Evolutionary conservation across 2,888 invertebrate genomes (phyloP), one percentile per base, ranked within the genome.

Genomic region (Diaperis boleti): DNA sequence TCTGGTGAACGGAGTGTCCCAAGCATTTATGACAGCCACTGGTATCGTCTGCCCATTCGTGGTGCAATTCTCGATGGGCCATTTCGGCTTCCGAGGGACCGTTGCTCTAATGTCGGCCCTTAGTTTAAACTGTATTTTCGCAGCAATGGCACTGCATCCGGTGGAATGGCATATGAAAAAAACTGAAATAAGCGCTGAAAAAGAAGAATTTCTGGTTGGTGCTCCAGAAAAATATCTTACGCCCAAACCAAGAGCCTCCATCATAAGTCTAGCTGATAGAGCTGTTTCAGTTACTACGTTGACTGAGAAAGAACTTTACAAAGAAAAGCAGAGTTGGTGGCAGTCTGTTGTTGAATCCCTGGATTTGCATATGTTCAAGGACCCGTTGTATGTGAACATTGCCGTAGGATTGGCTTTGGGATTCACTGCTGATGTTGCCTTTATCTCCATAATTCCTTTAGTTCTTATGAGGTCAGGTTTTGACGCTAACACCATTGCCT

Each of bases 1-100:
- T 0, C 84, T 89, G 52, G 88, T 91, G 83, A 92, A 91, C 89
- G 88, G 90, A 59, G 84, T 88, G 7, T 86, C 89, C n/a, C 92
- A 92, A 77, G 86, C 89, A 0, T 79, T 90, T 66, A 88, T 91
- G 70, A 90, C 89, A 5, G 76, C 89, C 35, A 88, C 88, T 0
- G 86, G 87, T 4, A 92, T 92, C 73, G 83, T 87, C 0, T 90
- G 88, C 74, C 92, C 92, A 0, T 84, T 87, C 57, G 74, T 87
- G 1, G 86, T 89, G 33, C 88, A 89, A 31, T 83, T 83, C 57
- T 81, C 89, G 6, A 80, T 90, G 69, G 82, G 84, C 0, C 80
- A 81, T 65, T 91, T 89, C 65, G 92, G 92, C 1, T 91, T 90
- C 74, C 82, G 89, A 64, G 92, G 91, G 76, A 89, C 90, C 8